These are phyloP conservation scores for Thymelicus acteon DNA, from an alignment of 2,888 invertebrate species.

Conservation along the genomic window DNA sequence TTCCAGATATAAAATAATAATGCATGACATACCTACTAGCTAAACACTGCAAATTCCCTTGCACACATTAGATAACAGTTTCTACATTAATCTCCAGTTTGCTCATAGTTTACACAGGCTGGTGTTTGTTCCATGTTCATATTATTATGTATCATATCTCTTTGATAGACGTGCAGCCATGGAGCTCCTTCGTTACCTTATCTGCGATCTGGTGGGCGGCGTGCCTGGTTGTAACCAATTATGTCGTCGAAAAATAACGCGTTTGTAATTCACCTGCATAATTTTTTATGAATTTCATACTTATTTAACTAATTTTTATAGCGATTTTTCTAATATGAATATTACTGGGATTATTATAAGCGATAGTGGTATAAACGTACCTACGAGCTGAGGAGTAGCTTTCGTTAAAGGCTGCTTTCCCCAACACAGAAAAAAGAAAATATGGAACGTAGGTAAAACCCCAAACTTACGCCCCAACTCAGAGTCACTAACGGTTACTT, in stretches of 20 bases:
- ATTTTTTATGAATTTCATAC: too few species aligned
- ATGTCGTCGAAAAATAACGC: not conserved
- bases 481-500: too few species aligned
- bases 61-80: constrained; percentile 8
- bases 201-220: constrained; percentile 8
- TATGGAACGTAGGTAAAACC: too few species aligned
- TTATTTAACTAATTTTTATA: too few species aligned
- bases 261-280: too few species aligned
- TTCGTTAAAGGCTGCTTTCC: too few species aligned
- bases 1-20: not conserved
- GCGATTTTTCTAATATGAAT: too few species aligned
- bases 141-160: constrained; percentile 7
- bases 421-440: too few species aligned
- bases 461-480: too few species aligned
- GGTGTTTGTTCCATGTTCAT: not conserved
- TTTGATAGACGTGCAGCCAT: not conserved
- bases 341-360: too few species aligned
- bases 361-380: too few species aligned
- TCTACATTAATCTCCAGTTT: constrained; percentile 4
- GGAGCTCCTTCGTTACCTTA: constrained; percentile 10
- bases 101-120: constrained; percentile 2
- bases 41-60: not conserved
- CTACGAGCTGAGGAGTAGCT: too few species aligned
- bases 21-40: not conserved
- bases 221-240: not conserved